A percentile compares a stretch with the other conserved stretches of the same genome.
These are phyloP conservation scores for Diceros bicornis DNA, from an alignment of 2,797 vertebrate species.

Conservation along the genomic window DNA sequence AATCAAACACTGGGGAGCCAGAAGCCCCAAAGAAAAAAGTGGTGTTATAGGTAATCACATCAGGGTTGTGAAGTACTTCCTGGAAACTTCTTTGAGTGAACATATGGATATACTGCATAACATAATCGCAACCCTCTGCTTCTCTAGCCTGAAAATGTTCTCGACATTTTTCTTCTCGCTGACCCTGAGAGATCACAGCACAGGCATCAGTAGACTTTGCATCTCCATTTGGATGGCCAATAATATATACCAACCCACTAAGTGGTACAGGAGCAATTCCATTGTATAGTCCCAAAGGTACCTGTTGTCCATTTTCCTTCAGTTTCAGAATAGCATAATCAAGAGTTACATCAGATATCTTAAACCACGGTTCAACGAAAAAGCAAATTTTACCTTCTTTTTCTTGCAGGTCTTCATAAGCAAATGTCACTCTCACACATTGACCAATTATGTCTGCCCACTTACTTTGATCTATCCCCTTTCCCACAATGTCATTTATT, in stretches of 20 bases:
- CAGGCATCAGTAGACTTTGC: conserved; percentile 84
- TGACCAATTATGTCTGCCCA: neutral
- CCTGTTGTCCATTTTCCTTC: neutral
- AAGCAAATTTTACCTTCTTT: fast-evolving
- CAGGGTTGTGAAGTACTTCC: fast-evolving
- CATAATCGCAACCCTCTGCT: fast-evolving
- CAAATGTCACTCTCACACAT: conserved; percentile 61
- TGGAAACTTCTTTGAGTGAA: neutral
- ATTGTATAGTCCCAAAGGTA: conserved; percentile 70
- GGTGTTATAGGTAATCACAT: conserved; percentile 77
- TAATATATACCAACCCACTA: conserved; percentile 81
- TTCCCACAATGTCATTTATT: neutral
- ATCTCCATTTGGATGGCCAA: conserved; percentile 85
- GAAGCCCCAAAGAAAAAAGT: conserved; percentile 86
- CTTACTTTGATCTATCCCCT: neutral
- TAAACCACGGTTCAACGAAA: conserved; percentile 61
- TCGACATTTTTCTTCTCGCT: neutral
- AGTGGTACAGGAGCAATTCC: neutral
- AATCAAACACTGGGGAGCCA: conserved; percentile 85
- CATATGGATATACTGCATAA: neutral
- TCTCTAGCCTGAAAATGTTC: neutral
- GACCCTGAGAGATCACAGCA: conserved; percentile 56
- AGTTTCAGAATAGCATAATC: conserved; percentile 87
- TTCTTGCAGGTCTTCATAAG: conserved; percentile 74
- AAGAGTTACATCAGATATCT: neutral